Evolutionary conservation across 2,797 vertebrate genomes (phyloP), one percentile per base, ranked within the genome.

Genomic region (Sebastolobus alascanus): DNA sequence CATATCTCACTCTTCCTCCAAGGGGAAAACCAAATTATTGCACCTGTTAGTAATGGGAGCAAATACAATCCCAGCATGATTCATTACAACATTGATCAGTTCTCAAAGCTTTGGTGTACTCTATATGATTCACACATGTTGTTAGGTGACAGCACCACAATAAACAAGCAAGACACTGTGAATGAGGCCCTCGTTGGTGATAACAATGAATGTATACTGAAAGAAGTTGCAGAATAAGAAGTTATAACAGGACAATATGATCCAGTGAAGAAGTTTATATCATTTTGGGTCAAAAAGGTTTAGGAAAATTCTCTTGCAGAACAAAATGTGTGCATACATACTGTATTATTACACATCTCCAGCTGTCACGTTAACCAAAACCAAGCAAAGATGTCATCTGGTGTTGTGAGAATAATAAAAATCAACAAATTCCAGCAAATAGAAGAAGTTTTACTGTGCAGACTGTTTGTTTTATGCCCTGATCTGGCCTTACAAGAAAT

Each of bases 31-130:
- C 56, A 20, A 75, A 65, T 38, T 38, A 56, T 65, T 55, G 33
- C 33, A 74, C 55, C 52, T 80, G 74, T 52, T 71, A 68, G 68
- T 73, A 35, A 55, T 46, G 33, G 46, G 25, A 64, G 73, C 52
- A 73, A 58, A 66, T 38, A 50, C 55, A 77, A 29, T 29, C 33
- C 4, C 65, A 66, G 31, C 37, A 14, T 55, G 46, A 74, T 37
- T 77, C 33, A 73, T 66, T 50, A 63, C 25, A 33, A 52, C 79
- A 70, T 13, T 56, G 46, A 76, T 79, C 25, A 40, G 25, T 22
- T 61, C 22, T 72, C 68, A 71, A 37, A 29, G 43, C 33, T 14
- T 35, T 8, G 18, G 33, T 40, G 10, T 25, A 16, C 31, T 52
- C 20, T 33, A 40, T 56, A n/a, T 69, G 35, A 52, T 40, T 70